Conservation (phyloP, 2,888 invertebrate genomes). For the Colostygia pectinataria region DNA sequence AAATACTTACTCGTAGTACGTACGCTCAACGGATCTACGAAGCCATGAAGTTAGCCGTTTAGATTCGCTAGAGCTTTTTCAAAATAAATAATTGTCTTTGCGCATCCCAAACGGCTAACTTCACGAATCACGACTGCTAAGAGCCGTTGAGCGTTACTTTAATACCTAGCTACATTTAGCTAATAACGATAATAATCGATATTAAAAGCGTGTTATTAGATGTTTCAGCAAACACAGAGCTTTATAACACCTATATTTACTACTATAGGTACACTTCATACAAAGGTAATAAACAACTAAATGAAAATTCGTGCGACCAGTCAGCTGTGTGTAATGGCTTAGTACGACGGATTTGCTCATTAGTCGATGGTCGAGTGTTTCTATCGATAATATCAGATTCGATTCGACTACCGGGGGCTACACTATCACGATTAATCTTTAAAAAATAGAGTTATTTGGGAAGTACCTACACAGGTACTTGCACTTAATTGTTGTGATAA, state of each 20-base stretch:
- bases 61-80: too few relatives aligned
- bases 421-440: conserved; percentile 51
- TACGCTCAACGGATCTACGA: too few relatives aligned
- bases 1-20: too few relatives aligned
- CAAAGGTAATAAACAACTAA: conserved; percentile 55
- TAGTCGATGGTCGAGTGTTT: conserved; percentile 59
- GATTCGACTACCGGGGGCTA: conserved; percentile 52
- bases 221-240: conserved; percentile 30
- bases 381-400: conserved; percentile 57
- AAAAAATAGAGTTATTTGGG: conserved; percentile 37
- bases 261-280: conserved; percentile 26
- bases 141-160: too few relatives aligned
- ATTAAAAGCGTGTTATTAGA: conserved; percentile 11
- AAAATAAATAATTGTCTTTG: too few relatives aligned
- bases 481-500: not conserved
- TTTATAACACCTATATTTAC: conserved; percentile 61
- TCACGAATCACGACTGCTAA: too few relatives aligned
- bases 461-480: conserved; percentile 16
- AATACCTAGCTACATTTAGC: too few relatives aligned
- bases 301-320: conserved; percentile 67
- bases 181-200: not conserved
- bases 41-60: too few relatives aligned
- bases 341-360: conserved; percentile 72
- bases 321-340: conserved; percentile 57
- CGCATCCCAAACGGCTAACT: too few relatives aligned